Percentiles rank a stretch among this genome's conserved stretches.
phyloP scores from a whole-genome alignment of 2,797 vertebrate genomes.

The Neosalanx taihuensis region DNA sequence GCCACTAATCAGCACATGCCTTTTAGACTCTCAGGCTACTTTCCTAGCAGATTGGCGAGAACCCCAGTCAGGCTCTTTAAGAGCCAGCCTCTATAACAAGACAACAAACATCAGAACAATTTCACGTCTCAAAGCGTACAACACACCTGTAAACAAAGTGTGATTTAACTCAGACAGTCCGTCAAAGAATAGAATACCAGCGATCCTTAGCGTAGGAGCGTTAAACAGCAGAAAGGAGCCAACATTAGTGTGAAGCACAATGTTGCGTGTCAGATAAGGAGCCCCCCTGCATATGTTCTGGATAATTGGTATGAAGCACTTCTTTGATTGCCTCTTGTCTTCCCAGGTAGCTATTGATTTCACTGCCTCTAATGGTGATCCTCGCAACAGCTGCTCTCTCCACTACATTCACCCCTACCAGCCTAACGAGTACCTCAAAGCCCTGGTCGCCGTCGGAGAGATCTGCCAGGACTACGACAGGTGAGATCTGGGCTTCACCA shows the following conservation, averaged over 20 bases:
- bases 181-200: neutral
- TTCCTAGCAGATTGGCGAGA: no score
- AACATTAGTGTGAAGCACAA: no score
- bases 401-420: constrained; percentile 86
- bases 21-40: neutral
- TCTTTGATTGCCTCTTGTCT: constrained; percentile 27
- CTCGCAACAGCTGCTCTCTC: constrained; percentile 82
- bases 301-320: constrained; percentile 22
- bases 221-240: no score
- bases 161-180: no score
- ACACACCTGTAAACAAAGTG: no score
- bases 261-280: neutral
- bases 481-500: constrained; percentile 52
- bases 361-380: constrained; percentile 86
- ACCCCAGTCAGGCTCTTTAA: no score
- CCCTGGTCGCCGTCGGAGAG: constrained; percentile 82
- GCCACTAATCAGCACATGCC: neutral
- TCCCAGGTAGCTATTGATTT: constrained; percentile 85
- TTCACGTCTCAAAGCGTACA: no score
- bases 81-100: no score
- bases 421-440: constrained; percentile 87
- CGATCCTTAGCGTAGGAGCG: neutral
- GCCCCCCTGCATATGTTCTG: constrained; percentile 4
- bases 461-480: constrained; percentile 92
- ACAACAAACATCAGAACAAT: no score